phyloP scores from a whole-genome alignment of 2,113 vertebrate species.

The Rana temporaria region DNA sequence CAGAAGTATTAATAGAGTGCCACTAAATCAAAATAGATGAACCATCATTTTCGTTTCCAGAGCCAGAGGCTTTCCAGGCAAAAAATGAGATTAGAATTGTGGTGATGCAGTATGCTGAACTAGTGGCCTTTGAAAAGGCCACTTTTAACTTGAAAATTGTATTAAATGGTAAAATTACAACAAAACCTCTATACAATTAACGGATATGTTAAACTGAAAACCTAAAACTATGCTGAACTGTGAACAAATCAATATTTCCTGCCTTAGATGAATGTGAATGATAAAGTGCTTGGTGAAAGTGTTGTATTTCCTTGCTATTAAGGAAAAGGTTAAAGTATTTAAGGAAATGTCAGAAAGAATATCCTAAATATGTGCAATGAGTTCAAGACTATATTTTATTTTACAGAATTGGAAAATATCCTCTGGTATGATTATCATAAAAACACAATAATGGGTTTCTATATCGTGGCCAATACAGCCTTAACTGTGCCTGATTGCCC shows the following conservation, averaged over 20 bases:
- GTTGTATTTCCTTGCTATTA: slow-evolving; percentile 22
- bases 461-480: too few relatives aligned
- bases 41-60: too few relatives aligned
- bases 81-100: too few relatives aligned
- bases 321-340: background rate
- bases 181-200: too few relatives aligned
- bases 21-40: too few relatives aligned
- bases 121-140: too few relatives aligned
- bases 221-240: background rate
- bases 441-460: slow-evolving; percentile 15
- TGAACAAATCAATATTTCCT: background rate
- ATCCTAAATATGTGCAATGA: background rate
- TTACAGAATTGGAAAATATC: slow-evolving; percentile 22
- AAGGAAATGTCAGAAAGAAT: slow-evolving; percentile 19
- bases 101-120: too few relatives aligned
- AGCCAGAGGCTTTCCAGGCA: too few relatives aligned
- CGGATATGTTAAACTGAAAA: background rate
- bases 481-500: background rate
- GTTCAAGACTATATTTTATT: slow-evolving; percentile 24
- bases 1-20: too few relatives aligned
- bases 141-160: too few relatives aligned
- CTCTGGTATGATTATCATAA: slow-evolving; percentile 33
- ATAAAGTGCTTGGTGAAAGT: background rate
- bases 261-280: background rate
- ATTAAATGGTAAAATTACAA: too few relatives aligned